phyloP scores from a whole-genome alignment of 2,797 vertebrate species.

The Falco columbarius region DNA sequence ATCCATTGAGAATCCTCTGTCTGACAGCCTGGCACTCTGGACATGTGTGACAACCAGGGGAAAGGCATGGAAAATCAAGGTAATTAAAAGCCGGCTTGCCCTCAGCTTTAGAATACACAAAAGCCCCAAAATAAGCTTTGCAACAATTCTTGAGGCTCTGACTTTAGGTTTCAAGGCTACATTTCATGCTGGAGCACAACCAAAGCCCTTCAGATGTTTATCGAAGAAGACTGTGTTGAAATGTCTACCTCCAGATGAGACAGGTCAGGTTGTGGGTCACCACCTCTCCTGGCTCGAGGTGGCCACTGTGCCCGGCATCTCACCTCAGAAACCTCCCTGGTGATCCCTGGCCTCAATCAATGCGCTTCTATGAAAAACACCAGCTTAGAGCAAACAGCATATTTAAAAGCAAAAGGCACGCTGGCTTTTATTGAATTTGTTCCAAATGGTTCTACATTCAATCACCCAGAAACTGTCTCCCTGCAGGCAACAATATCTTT shows the following conservation, averaged over 20 bases:
- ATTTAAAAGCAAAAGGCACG: slow-evolving; percentile 11
- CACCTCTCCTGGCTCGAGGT: neutral
- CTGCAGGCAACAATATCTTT: slow-evolving; percentile 12
- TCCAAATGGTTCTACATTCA: slow-evolving; percentile 32
- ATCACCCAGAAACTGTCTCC: slow-evolving; percentile 40
- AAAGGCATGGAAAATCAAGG: neutral
- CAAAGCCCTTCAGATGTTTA: neutral
- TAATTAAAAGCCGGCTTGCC: neutral
- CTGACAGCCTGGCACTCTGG: neutral
- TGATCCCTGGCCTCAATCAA: neutral
- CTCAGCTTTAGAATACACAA: neutral
- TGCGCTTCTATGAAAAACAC: rapidly evolving
- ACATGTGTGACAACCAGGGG: neutral
- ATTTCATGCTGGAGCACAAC: neutral
- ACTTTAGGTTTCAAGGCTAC: neutral
- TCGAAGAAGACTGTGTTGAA: neutral
- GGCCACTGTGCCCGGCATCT: rapidly evolving
- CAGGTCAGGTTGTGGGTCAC: neutral
- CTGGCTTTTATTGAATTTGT: slow-evolving; percentile 21
- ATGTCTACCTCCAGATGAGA: neutral
- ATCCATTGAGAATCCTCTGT: neutral
- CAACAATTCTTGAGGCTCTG: neutral
- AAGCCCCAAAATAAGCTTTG: neutral
- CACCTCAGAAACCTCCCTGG: neutral
- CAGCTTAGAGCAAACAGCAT: neutral